Percentiles rank a stretch among this genome's conserved stretches.
Conservation (phyloP, 2,888 invertebrate genomes). For the Drepana falcataria region DNA sequence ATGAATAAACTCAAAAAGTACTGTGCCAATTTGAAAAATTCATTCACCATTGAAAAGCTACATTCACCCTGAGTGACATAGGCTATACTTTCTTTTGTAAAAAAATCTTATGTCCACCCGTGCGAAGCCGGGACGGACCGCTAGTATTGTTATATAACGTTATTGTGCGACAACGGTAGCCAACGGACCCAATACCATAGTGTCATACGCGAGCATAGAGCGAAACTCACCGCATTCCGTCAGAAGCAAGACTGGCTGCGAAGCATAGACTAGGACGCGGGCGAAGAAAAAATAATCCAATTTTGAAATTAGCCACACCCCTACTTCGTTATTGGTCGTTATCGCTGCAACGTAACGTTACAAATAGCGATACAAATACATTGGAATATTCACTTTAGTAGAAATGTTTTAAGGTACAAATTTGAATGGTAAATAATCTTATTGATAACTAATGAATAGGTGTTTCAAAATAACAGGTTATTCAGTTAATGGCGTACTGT, state of each 20-base stretch:
- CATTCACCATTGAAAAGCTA: too few relatives aligned
- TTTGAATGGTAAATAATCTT: neutral
- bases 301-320: constrained; percentile 72
- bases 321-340: constrained; percentile 64
- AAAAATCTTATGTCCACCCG: too few relatives aligned
- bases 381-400: neutral
- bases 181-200: too few relatives aligned
- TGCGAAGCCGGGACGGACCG: too few relatives aligned
- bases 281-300: constrained; percentile 62
- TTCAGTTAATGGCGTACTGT: neutral
- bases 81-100: too few relatives aligned
- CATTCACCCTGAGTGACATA: too few relatives aligned
- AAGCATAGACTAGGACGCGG: constrained; percentile 31
- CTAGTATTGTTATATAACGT: too few relatives aligned
- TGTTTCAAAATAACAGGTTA: neutral
- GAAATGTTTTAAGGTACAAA: constrained; percentile 1
- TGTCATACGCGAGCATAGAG: constrained; percentile 5
- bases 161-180: too few relatives aligned
- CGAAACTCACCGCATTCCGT: constrained; percentile 18
- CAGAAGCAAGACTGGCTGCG: constrained; percentile 37
- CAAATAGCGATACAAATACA: constrained; percentile 11
- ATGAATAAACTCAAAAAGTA: too few relatives aligned
- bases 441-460: neutral
- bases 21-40: too few relatives aligned
- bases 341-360: constrained; percentile 23